Conservation (phyloP, 2,888 invertebrate genomes). For the Andrena minutula region DNA sequence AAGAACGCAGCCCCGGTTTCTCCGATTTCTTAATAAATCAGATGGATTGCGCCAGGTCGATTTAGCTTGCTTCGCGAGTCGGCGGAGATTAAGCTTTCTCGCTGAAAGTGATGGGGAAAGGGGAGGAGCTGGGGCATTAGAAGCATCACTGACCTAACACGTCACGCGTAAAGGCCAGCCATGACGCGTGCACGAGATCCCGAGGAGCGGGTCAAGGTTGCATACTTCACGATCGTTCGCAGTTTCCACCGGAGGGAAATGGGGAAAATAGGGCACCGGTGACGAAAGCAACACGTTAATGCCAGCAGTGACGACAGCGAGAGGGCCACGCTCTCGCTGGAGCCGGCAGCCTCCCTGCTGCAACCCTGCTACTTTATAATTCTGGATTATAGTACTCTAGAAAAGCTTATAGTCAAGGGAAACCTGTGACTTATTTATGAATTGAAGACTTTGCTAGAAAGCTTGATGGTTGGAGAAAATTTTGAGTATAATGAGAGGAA, state of each 20-base stretch:
- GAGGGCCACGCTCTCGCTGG: constrained; percentile 34
- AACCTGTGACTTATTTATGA: background rate
- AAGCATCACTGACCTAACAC: constrained; percentile 65
- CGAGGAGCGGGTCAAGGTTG: constrained; percentile 61
- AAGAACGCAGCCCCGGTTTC: background rate
- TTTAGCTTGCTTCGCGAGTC: background rate
- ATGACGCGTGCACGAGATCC: constrained; percentile 58
- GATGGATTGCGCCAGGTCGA: background rate
- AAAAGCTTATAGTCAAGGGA: background rate
- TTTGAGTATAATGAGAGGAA: background rate
- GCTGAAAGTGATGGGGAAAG: constrained; percentile 3
- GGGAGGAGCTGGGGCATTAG: constrained; percentile 50
- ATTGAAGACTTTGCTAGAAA: background rate
- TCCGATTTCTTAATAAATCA: background rate
- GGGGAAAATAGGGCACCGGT: constrained; percentile 58
- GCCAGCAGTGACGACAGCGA: constrained; percentile 52
- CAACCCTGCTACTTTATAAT: constrained; percentile 28
- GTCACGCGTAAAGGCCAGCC: constrained; percentile 65
- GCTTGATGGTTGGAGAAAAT: background rate
- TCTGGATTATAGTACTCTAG: background rate
- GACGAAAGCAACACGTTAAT: constrained; percentile 61
- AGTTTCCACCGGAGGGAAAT: constrained; percentile 58
- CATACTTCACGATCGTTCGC: constrained; percentile 53
- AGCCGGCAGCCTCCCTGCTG: constrained; percentile 33
- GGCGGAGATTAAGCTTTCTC: background rate